A percentile compares a stretch with the other conserved stretches of the same genome.
phyloP scores from a whole-genome alignment of 2,888 invertebrate species.

The Harpalus rubripes region DNA sequence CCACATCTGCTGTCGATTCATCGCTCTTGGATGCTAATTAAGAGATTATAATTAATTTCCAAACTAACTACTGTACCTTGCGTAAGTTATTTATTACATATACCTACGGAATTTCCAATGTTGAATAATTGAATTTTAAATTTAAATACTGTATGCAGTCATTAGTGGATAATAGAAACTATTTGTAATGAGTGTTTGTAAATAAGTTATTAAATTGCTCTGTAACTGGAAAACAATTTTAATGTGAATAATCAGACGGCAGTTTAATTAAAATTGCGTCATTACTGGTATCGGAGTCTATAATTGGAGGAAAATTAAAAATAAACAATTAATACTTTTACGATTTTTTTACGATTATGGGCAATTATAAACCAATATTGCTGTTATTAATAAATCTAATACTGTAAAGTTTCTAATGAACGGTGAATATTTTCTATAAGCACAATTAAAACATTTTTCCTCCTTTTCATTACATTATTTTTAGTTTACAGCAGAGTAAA shows the following conservation, averaged over 20 bases:
- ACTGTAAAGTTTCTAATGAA: no score
- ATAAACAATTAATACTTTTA: slow-evolving; percentile 4
- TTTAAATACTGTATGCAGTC: slow-evolving; percentile 9
- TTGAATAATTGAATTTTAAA: slow-evolving; percentile 38
- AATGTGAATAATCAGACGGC: neutral
- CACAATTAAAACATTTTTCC: no score
- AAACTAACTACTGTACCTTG: slow-evolving; percentile 48
- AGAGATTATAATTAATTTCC: slow-evolving; percentile 64
- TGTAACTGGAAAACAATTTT: slow-evolving; percentile 33
- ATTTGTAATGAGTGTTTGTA: slow-evolving; percentile 44
- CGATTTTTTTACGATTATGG: neutral
- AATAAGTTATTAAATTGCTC: slow-evolving; percentile 23
- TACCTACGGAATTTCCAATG: slow-evolving; percentile 9
- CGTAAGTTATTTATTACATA: slow-evolving; percentile 31
- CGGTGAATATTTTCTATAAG: no score
- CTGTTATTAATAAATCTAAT: neutral
- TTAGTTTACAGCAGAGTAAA: no score
- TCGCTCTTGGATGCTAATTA: slow-evolving; percentile 57
- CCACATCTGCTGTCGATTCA: slow-evolving; percentile 40
- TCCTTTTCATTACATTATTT: no score
- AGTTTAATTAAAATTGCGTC: slow-evolving; percentile 6
- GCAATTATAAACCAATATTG: neutral
- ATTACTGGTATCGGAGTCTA: neutral
- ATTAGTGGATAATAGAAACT: slow-evolving; percentile 34
- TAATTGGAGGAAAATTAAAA: slow-evolving; percentile 7